Base-by-base conservation (phyloP, 2,797 vertebrate species). In the Ptychobarbus kaznakovi region DNA sequence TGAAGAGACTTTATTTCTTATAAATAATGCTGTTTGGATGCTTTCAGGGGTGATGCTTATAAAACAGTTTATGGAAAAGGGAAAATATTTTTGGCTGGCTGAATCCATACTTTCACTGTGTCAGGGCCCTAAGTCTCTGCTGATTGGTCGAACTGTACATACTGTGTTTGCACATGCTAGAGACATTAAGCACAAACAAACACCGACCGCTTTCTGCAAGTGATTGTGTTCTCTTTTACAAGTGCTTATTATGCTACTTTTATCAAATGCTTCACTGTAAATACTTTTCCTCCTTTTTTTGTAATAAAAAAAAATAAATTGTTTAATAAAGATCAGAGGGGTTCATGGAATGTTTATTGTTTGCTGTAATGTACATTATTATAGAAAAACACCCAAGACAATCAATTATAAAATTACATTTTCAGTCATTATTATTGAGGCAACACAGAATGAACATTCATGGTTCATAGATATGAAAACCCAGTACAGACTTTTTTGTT, bases 301-400 rank as follows among this genome's bases (percentile, higher is more conserved):
- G 49, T 85, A 87, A 88, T 90, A 92, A 93, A 94, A 93, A 6
- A 91, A 88, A 92, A 92, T 77, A 86, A 92, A 94, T 81, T 90
- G 83, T 92, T 93, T 91, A 93, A 91, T 92, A 92, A 94, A 94
- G 87, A 90, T 87, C 10, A 90, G 87, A 74, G 88, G 82, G 84
- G 61, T 68, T 74, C n/a, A 44, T 85, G 65, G 4, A 86, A 86
- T 69, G 16, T 74, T 82, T 86, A 28, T 82, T 84, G 87, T 68
- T 84, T 86, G 20, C 78, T 69, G 10, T 53, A 3, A 44, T 77
- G 28, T 65, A 77, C 63, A 40, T 42, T 44, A 83, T 58, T 76
- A 20, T 53, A 10, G 0, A 3, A 38, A 38, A 5, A 22, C 69
- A 65, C 20, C 40, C 56, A 74, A 44, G 3, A 63, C 6, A 61